Evolutionary conservation across 2,888 invertebrate genomes (phyloP), one percentile per base, ranked within the genome.

Genomic region (Gisinianus flammeolus): DNA sequence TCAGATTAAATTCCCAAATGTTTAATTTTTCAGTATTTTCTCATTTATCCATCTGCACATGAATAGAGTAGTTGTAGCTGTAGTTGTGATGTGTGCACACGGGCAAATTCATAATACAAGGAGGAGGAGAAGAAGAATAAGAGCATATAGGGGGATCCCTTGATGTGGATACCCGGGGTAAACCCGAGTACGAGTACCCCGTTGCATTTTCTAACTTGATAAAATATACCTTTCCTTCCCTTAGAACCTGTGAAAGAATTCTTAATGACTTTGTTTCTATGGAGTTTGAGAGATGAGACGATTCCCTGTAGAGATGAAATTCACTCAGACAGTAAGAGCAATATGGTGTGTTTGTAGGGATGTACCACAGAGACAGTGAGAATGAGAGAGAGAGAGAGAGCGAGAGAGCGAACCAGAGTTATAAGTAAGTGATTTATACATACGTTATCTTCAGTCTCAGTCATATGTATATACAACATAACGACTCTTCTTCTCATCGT

Each of bases 261-360:
- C 64, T 33, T 73, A 73, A 73, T 35, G 73, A 73, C 73, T 73
- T 73, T 62, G 73, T 70, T 70, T 70, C 70, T 24, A 35, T 58
- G 33, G 58, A 62, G 33, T 35, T 35, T 30, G 33, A 58, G 62
- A 31, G 31, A 73, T 5, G 28, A 26, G 8, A 24, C 26, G 44
- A 64, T n/a, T 73, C 73, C 73, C 73, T 33, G 62, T 62, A 35
- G 73, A 35, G 62, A 22, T 62, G 26, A 24, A 33, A 73, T 73
- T 73, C 73, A 73, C 73, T 73, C 35, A 62, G 33, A 33, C 16
- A 44, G 30, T 44, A 1, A 16, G 44, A 2, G 19, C 44, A 44
- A 19, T 44, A 44, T 44, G 19, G 19, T 6, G 19, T 44, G 19
- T 19, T 4, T 44, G 44, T 12, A 44, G 44, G 35, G 12, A 44